A percentile compares a stretch with the other conserved stretches of the same genome.
Evolutionary conservation across 2,797 vertebrate genomes (phyloP).

Genomic region (Myoxocephalus aenaeus): DNA sequence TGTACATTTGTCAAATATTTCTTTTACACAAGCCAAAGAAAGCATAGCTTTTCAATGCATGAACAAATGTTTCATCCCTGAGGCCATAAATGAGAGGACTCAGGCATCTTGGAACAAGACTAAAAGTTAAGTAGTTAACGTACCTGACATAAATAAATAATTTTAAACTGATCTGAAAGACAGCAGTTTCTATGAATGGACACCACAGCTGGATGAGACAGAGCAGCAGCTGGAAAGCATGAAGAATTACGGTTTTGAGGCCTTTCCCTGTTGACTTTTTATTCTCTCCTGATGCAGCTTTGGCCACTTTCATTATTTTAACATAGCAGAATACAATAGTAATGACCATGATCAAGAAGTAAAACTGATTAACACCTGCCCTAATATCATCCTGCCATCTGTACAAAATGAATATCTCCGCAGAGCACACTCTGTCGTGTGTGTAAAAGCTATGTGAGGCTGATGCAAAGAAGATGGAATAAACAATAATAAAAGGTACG

Average conservation of each 20-base stretch:
- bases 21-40: slow-evolving; percentile 1
- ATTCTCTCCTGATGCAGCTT: slow-evolving; percentile 54
- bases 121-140: slow-evolving; percentile 64
- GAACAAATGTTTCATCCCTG: slow-evolving; percentile 62
- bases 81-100: slow-evolving; percentile 79
- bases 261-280: slow-evolving; percentile 62
- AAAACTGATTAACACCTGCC: slow-evolving; percentile 39
- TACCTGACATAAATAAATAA: slow-evolving; percentile 49
- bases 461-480: slow-evolving; percentile 42
- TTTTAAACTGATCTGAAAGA: slow-evolving; percentile 3
- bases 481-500: slow-evolving; percentile 30
- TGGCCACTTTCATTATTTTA: slow-evolving; percentile 66
- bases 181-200: slow-evolving; percentile 53
- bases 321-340: slow-evolving; percentile 62
- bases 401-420: slow-evolving; percentile 30
- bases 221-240: slow-evolving; percentile 69
- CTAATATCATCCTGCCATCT: slow-evolving; percentile 55
- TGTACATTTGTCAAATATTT: neutral
- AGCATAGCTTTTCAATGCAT: slow-evolving; percentile 41
- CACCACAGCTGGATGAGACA: slow-evolving; percentile 63
- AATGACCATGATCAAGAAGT: slow-evolving; percentile 60
- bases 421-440: neutral
- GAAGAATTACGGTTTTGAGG: slow-evolving; percentile 60
- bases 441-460: neutral
- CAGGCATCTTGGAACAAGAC: slow-evolving; percentile 67